Conservation (phyloP, 2,113 vertebrate species). For the Thymallus thymallus region DNA sequence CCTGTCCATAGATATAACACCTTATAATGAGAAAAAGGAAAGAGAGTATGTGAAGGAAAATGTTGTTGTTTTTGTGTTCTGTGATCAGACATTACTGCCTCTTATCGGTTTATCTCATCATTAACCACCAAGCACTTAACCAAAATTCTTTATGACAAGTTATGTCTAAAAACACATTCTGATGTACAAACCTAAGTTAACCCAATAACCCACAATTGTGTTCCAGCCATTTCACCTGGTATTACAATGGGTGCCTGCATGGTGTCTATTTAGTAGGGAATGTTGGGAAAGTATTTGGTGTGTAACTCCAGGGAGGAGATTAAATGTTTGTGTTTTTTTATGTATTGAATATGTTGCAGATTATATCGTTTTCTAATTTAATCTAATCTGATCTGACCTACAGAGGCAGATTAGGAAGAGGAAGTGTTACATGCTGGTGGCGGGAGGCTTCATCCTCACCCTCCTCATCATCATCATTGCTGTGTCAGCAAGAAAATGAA, state of each 20-base stretch:
- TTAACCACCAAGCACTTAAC: constrained; percentile 16
- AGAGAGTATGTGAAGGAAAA: no score
- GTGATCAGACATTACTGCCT: no score
- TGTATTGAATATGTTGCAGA: background rate
- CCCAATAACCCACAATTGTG: no score
- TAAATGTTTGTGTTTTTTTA: background rate
- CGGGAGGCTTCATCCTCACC: constrained; percentile 57
- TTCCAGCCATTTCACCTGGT: background rate
- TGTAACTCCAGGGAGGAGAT: no score
- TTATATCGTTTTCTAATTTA: background rate
- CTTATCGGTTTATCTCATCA: no score
- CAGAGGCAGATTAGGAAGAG: constrained; percentile 76
- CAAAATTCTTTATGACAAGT: background rate
- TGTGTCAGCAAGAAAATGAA: constrained; percentile 73
- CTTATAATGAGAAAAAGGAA: no score
- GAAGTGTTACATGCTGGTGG: constrained; percentile 73
- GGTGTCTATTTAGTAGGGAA: no score
- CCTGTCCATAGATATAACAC: background rate
- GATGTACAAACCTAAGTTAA: no score
- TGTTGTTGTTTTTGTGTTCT: no score
- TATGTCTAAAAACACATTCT: background rate
- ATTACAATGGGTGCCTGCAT: background rate
- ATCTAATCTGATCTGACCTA: background rate
- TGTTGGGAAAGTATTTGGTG: no score
- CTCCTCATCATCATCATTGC: constrained; percentile 74